Evolutionary conservation across 2,797 vertebrate species (phyloP), one percentile per base, ranked within the genome.

Genomic region (Orestias chungarensis): DNA sequence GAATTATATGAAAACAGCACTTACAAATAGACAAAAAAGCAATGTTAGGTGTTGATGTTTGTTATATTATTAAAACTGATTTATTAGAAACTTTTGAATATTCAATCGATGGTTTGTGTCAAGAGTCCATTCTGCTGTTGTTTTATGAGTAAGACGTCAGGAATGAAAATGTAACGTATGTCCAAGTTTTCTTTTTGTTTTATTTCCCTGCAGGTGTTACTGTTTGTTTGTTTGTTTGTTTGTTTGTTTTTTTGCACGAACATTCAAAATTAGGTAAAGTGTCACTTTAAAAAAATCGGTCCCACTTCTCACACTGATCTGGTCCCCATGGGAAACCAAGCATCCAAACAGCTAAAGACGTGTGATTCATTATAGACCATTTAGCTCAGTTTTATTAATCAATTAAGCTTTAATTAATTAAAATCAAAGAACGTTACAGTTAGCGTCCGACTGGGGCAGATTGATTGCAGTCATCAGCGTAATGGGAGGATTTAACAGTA

Each of bases 401-500:
- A 10, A 15, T 64, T 86, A 46, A 77, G 73, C 72, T 23, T 38
- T 75, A 50, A 74, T 78, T 80, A 74, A 80, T 81, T 75, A 86
- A 82, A 83, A 74, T 44, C 62, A 75, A 71, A 75, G 54, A 67
- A 66, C 62, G 29, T 10, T 31, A 10, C 6, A 6, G 68, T 66
- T 33, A n/a, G 73, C 33, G 68, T 68, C 73, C 40, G 31, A 73
- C 75, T 47, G 74, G 64, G 6, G 67, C 59, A 54, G 73, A 75
- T 70, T 17, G 68, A 64, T 66, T 52, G 59, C 68, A 33, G 25
- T 43, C 49, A 10, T 62, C n/a, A 25, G 25, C 2, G 35, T 49
- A 75, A 78, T 52, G 43, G 46, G 57, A 65, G 47, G 27, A n/a
- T 23, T 42, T 61, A 20, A 66, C 66, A 3, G 14, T 5, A 5